phyloP scores from a whole-genome alignment of 2,113 vertebrate species.

The Panthera tigris region DNA sequence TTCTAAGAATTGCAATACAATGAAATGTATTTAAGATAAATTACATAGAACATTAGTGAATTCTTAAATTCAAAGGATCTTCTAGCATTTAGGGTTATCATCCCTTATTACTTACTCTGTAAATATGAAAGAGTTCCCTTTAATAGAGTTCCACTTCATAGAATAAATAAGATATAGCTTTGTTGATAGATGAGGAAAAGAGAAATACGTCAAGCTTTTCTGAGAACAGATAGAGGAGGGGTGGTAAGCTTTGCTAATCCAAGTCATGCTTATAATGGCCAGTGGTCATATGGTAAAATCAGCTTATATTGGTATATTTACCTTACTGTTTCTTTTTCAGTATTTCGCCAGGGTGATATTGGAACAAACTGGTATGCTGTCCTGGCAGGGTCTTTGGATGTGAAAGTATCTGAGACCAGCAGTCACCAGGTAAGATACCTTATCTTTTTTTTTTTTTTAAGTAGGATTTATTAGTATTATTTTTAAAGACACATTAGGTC shows the following conservation, averaged over 20 bases:
- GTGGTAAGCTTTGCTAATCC: not conserved
- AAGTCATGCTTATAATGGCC: not conserved
- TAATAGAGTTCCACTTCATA: not conserved
- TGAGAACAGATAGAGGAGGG: not conserved
- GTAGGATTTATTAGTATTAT: not conserved
- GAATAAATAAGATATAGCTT: not conserved
- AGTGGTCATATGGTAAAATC: not conserved
- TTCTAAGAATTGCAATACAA: not conserved
- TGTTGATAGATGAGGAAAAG: not conserved
- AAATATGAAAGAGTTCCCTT: slow-evolving; percentile 11
- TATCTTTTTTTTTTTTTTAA: not conserved
- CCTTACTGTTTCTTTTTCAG: slow-evolving; percentile 83
- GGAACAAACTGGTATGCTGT: slow-evolving; percentile 98
- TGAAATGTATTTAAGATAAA: slow-evolving; percentile 13
- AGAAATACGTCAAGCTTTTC: not conserved
- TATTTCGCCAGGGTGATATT: slow-evolving; percentile 98
- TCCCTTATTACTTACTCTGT: not conserved
- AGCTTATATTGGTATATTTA: not conserved
- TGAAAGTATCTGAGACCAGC: slow-evolving; percentile 97
- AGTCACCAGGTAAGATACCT: slow-evolving; percentile 91
- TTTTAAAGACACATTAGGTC: not conserved
- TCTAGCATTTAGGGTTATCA: not conserved
- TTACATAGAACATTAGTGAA: not conserved
- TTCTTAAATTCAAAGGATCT: not conserved
- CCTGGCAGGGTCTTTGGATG: slow-evolving; percentile 96